Base-by-base conservation (phyloP, 2,113 vertebrate species). In the Poicephalus gulielmi region DNA sequence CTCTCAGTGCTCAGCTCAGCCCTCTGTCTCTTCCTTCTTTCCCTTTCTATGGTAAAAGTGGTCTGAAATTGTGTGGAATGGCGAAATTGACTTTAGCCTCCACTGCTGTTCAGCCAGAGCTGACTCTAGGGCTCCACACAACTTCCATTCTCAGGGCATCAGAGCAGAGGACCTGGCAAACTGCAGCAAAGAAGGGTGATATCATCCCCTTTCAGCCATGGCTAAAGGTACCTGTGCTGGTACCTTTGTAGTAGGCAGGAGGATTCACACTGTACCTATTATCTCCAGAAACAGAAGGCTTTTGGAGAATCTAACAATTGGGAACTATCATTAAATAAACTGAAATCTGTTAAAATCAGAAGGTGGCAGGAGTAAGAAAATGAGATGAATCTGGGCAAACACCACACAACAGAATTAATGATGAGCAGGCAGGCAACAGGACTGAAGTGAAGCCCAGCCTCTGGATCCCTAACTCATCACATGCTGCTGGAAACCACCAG, bases 401-500 rank as follows among this genome's bases (percentile, higher is more conserved):
- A 89, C 28, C 18, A 75, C 86, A 78, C 74, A 94, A 75, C 14
- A 82, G 96, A 81, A 88, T 76, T n/a, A 87, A 41, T 70, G 49
- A 86, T 46, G 86, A 96, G 91, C 71, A 86, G 95, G 78, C 94
- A 96, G 93, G 96, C 95, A 93, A 88, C 80, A 95, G 97, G 97
- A 97, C 96, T 73, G 90, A 96, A 95, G 86, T 91, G 53, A 89
- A 95, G 70, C 70, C 63, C 83, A 77, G 44, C 81, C 90, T 76
- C 88, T 17, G 2, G 41, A 94, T 92, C n/a, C 49, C 83, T 60
- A 92, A 49, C 93, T 97, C 97, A 96, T 97, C 97, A 98, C 97
- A 98, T 98, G 98, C 97, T 97, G 95, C 62, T 94, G 94, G 98
- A 98, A 98, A 93, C 35, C 71, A 86, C 96, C 74, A 96, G 96